Percentiles rank a stretch among this genome's conserved stretches.
Evolutionary conservation across 2,888 invertebrate genomes (phyloP).

Genomic region (Tubulanus polymorphus): DNA sequence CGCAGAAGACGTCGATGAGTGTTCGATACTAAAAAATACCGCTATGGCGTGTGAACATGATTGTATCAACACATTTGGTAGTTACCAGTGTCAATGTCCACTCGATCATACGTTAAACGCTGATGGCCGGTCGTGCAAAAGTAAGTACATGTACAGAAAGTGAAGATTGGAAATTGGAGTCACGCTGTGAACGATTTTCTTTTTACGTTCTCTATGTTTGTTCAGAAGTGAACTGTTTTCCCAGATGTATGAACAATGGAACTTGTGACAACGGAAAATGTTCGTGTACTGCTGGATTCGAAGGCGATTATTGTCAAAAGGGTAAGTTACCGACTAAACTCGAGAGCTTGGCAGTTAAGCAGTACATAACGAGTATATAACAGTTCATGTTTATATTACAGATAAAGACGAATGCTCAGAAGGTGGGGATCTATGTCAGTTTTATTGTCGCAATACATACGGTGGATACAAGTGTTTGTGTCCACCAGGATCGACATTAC

Average conservation of each 20-base stretch:
- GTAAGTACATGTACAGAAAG: conserved; percentile 12
- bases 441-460: conserved; percentile 26
- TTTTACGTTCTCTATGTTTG: neutral
- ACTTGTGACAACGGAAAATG: conserved; percentile 22
- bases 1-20: conserved; percentile 29
- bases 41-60: conserved; percentile 19
- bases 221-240: conserved; percentile 23
- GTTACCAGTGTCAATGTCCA: conserved; percentile 29
- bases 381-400: conserved; percentile 12
- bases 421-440: conserved; percentile 20
- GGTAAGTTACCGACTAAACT: conserved; percentile 14
- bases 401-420: conserved; percentile 27
- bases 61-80: conserved; percentile 28
- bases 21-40: conserved; percentile 11
- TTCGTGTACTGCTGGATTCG: conserved; percentile 23
- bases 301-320: conserved; percentile 26
- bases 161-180: neutral
- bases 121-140: conserved; percentile 23
- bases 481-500: conserved; percentile 25
- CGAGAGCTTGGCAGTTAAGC: neutral
- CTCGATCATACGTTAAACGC: conserved; percentile 19
- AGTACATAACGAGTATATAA: too few relatives aligned
- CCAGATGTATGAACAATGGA: conserved; percentile 28
- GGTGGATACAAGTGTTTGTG: conserved; percentile 29
- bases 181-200: neutral